Evolutionary conservation across 2,888 invertebrate species (phyloP), one percentile per base, ranked within the genome.

Genomic region (Zelleria hepariella): DNA sequence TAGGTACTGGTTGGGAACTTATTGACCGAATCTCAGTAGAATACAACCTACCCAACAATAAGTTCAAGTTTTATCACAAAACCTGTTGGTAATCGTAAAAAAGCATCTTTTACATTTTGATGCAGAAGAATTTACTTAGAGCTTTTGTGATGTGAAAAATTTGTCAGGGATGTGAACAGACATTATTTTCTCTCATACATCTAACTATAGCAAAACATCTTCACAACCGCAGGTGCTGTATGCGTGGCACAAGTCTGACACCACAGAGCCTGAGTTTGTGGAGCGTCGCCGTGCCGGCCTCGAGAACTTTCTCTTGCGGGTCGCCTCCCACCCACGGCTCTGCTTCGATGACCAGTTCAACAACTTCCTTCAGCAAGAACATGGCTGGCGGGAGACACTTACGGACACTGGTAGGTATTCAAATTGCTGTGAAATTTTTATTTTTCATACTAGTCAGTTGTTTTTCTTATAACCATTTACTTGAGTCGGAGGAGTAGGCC

Each of bases 211-310:
- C 32, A 42, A 42, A 42, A 42, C 15, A 42, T 15, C 15, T 42
- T 4, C 32, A 42, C 15, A 15, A 15, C 15, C 32, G 1, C 87
- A 89, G 89, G 91, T 91, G 63, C 86, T 92, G 67, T 94, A 91
- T 78, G 94, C 94, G 2, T 95, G 95, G 95, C 92, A 94, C 65
- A 95, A 95, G 76, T 93, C 93, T 0, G 95, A 96, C 74, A 94
- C 94, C 15, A 94, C 95, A 66, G 95, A 95, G 77, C 94, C 95
- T 0, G 95, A 95, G 73, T 96, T 96, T 76, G 92, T 96, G 32
- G 95, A 96, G 76, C 89, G 95, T n/a, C 88, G 96, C 62, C 87
- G 95, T 63, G 94, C 94, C 2, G 95, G 95, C 0, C 86, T 96
- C 1, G 95, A 96, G 90, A 95, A 94, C 76, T 95, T 95, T 67